Evolutionary conservation across 2,888 invertebrate species (phyloP), one percentile per base, ranked within the genome.

Genomic region (Ametastegia equiseti): DNA sequence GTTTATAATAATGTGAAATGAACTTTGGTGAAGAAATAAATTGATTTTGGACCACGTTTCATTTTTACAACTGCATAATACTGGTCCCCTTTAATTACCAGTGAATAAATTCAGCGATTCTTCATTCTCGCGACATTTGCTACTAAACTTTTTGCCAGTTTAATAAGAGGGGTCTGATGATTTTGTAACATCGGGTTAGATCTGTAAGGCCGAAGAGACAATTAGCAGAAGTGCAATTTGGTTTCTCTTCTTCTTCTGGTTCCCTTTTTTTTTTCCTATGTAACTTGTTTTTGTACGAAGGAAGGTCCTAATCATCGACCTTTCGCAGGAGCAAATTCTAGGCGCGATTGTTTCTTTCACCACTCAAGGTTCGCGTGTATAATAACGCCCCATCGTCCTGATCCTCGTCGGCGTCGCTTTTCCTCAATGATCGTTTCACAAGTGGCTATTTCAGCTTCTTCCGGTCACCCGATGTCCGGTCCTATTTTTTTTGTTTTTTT

Each of bases 221-320:
- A 69, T 69, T 42, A 69, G 36, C 15, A 57, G 7, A 33, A 63
- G 33, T 13, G 33, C 63, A 63, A 63, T 63, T 33, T 33, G 15
- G 63, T 36, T 54, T 3, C 23, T 23, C 33, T 45, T 45, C 45
- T 45, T 45, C 15, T 9, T 15, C 11, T 15, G 63, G 6, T 13
- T 1, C 6, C 33, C 33, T 42, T 42, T 42, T 69, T 69, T 69
- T 69, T 57, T 9, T 57, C 7, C 57, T 13, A 7, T 19, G 42
- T n/a, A n/a, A 42, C 19, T 42, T 42, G 19, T 69, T 69, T 69
- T 69, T 69, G 23, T 39, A 69, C 30, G 42, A 69, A 42, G 39
- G 39, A 23, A 42, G 69, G 9, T 36, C 42, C 69, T 69, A 69
- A 69, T 69, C 42, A 69, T 69, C 30, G 42, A 36, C 42, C 69